These are phyloP conservation scores for Pteronotus mesoamericanus DNA, from an alignment of 2,797 vertebrate species.

Conservation along the genomic window DNA sequence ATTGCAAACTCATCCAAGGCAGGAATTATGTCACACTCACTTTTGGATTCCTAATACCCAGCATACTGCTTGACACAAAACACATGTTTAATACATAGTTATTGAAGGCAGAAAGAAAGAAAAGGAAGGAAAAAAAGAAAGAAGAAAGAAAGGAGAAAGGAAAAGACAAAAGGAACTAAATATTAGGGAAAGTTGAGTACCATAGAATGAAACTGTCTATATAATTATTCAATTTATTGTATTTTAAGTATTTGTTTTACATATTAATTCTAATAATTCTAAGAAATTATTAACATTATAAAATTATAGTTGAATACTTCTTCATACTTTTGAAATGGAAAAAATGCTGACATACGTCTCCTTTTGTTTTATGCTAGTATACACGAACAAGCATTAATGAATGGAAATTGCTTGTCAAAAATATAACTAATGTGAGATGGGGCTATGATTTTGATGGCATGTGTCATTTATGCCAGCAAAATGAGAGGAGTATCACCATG, in stretches of 20 bases:
- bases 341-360: not conserved
- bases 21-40: not conserved
- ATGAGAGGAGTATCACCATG: not conserved
- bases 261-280: conserved; percentile 25
- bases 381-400: conserved; percentile 20
- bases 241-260: conserved; percentile 34
- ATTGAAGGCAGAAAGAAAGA: not conserved
- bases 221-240: not conserved
- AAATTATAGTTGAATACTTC: not conserved
- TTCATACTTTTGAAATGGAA: conserved; percentile 24
- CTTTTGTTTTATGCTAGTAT: conserved; percentile 18
- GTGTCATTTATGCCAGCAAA: conserved; percentile 47
- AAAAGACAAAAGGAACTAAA: not conserved
- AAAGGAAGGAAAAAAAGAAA: not conserved
- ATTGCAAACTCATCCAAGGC: not conserved
- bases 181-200: not conserved
- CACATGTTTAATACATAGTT: conserved; percentile 18
- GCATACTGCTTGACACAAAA: not conserved
- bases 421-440: conserved; percentile 4
- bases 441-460: conserved; percentile 38
- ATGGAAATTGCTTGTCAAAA: conserved; percentile 60
- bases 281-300: not conserved
- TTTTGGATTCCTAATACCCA: not conserved
- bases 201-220: not conserved
- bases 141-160: not conserved